Percentiles rank a stretch among this genome's conserved stretches.
phyloP scores from a whole-genome alignment of 2,888 invertebrate species.

The Mongoloraphidia duomilia region DNA sequence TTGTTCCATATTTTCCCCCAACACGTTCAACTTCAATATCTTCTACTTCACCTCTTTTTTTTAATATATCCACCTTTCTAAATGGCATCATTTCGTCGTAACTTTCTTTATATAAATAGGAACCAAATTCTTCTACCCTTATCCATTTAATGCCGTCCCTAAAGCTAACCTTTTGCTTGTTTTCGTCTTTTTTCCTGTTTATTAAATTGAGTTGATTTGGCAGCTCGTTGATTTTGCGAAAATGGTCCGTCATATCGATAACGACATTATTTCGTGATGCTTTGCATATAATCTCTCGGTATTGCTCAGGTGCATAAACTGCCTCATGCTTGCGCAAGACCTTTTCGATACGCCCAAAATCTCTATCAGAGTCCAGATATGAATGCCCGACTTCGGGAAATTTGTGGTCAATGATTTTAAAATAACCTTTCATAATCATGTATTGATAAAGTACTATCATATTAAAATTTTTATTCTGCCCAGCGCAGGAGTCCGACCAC shows the following conservation, averaged over 20 bases:
- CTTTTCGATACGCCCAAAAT: slow-evolving; percentile 22
- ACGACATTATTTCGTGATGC: slow-evolving; percentile 15
- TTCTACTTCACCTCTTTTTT: background rate
- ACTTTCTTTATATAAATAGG: slow-evolving; percentile 3
- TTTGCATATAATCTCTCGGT: slow-evolving; percentile 16
- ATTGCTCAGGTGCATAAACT: slow-evolving; percentile 18
- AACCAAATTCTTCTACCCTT: slow-evolving; percentile 5
- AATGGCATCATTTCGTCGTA: slow-evolving; percentile 1
- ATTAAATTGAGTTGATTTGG: slow-evolving; percentile 9
- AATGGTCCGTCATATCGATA: slow-evolving; percentile 15
- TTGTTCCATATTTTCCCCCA: slow-evolving; percentile 5
- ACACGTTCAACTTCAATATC: slow-evolving; percentile 3
- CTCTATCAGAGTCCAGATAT: slow-evolving; percentile 21
- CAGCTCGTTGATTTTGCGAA: slow-evolving; percentile 12
- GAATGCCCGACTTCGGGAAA: slow-evolving; percentile 21
- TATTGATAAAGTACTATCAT: slow-evolving; percentile 9
- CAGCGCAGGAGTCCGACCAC: slow-evolving; percentile 8
- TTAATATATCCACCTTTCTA: background rate
- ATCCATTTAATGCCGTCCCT: slow-evolving; percentile 13
- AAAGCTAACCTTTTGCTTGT: slow-evolving; percentile 12
- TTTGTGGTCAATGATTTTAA: slow-evolving; percentile 18
- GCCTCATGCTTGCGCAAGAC: slow-evolving; percentile 18
- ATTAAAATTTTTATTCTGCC: slow-evolving; percentile 11
- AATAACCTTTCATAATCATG: slow-evolving; percentile 14
- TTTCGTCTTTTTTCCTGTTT: slow-evolving; percentile 12